These are phyloP conservation scores for Tenebrio molitor DNA, from an alignment of 1,140 invertebrate species.

Conservation along the genomic window DNA sequence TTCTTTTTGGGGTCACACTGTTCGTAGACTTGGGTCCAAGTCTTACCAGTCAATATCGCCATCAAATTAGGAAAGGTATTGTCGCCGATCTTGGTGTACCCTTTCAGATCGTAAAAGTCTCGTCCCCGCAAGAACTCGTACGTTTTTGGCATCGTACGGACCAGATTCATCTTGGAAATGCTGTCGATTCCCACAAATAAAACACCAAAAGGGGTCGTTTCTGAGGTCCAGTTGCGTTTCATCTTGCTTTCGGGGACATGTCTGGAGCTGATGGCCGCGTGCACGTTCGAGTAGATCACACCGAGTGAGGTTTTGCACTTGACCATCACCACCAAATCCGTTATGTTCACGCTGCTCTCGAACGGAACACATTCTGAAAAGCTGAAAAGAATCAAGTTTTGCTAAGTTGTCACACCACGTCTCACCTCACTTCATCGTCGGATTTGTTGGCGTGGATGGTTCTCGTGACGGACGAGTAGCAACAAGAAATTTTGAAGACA, in stretches of 20 bases:
- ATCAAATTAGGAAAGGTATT: conserved; percentile 89
- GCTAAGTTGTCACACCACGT: not conserved
- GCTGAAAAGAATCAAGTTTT: conserved; percentile 56
- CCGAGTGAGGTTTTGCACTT: conserved; percentile 65
- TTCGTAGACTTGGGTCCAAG: conserved; percentile 59
- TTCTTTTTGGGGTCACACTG: conserved; percentile 69
- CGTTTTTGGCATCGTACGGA: conserved; percentile 83
- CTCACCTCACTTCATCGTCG: conserved; percentile 53
- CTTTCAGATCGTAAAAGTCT: conserved; percentile 70
- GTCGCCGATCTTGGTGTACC: conserved; percentile 80
- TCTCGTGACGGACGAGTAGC: conserved; percentile 52
- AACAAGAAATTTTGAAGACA: conserved; percentile 48
- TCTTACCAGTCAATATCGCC: conserved; percentile 78
- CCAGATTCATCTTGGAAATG: conserved; percentile 83
- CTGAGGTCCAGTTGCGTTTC: conserved; percentile 15
- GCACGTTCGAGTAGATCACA: conserved; percentile 71
- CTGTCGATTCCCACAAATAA: conserved; percentile 86
- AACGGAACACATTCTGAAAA: conserved; percentile 66
- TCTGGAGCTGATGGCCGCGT: conserved; percentile 64
- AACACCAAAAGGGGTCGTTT: conserved; percentile 71
- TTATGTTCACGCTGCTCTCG: conserved; percentile 62
- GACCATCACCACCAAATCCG: conserved; percentile 67
- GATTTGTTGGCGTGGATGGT: conserved; percentile 33
- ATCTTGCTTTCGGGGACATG: conserved; percentile 48
- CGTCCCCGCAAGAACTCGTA: conserved; percentile 72